Base-by-base conservation (phyloP, 1,140 invertebrate species). In the Formica selysi region DNA sequence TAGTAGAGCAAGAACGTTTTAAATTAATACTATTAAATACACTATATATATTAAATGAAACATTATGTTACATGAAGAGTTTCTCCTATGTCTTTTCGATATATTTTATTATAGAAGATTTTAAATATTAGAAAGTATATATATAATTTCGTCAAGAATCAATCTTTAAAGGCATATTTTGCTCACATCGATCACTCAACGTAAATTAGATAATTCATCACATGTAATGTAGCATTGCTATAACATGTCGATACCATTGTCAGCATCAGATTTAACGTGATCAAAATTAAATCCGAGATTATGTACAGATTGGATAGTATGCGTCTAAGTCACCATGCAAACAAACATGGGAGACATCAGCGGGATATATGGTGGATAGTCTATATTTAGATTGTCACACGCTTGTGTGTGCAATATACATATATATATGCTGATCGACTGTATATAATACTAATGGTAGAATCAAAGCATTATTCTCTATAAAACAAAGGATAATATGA, bases 241-340 rank as follows among this genome's bases (percentile, higher is more conserved):
- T 76, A 78, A 89, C 84, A 74, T 73, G 61, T 80, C 64, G 51
- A 57, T 67, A 29, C 36, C 61, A 57, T 76, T 89, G 68, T 89
- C 88, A 68, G 44, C 62, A 22, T 29, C 79, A 76, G 90, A 92
- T 93, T 92, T 91, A 92, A 92, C 86, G 74, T 87, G 65, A 89
- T 90, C 88, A 87, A 93, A 93, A 93, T 93, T 89, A 92, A 93
- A 92, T 86, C 91, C 91, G 88, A 91, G 92, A 91, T 92, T 91
- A 92, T 89, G 85, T 85, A 83, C 76, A 86, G 91, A 90, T 86
- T 89, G 76, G 61, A 83, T 64, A 79, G 62, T 83, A 70, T 76
- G 48, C 87, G 83, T 89, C 91, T 90, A 91, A 92, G 91, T 91
- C 87, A 86, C 44, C 83, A 79, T 84, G 74, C 41, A 85, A 90